Percentiles rank a stretch among this genome's conserved stretches.
phyloP scores from a whole-genome alignment of 2,113 vertebrate species.

The Petroica traversi region DNA sequence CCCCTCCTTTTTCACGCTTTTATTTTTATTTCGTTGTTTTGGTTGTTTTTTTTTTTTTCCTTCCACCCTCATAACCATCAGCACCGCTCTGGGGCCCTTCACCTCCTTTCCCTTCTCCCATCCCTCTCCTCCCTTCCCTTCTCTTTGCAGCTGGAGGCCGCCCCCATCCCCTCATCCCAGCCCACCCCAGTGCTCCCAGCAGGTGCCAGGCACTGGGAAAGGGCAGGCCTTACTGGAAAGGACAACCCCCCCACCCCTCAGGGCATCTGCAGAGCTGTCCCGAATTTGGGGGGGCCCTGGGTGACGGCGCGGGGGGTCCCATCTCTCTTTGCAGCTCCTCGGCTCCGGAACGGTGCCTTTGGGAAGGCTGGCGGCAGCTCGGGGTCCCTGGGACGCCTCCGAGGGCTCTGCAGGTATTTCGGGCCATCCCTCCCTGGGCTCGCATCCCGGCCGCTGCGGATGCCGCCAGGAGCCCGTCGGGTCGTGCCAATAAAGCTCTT shows the following conservation, averaged over 20 bases:
- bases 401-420: slow-evolving; percentile 38
- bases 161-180: background rate
- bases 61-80: background rate
- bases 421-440: background rate
- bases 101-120: background rate
- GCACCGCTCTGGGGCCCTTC: background rate
- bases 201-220: background rate
- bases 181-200: background rate
- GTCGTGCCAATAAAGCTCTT: slow-evolving; percentile 63
- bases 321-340: slow-evolving; percentile 39
- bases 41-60: accelerated
- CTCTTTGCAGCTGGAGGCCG: slow-evolving; percentile 19
- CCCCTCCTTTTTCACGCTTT: background rate
- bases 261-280: background rate
- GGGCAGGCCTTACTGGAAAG: background rate
- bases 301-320: background rate
- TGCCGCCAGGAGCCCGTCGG: background rate
- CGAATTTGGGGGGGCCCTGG: background rate
- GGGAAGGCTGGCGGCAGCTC: background rate
- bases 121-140: background rate
- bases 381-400: background rate
- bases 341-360: background rate
- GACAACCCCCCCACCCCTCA: background rate
- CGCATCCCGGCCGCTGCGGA: background rate
- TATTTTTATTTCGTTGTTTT: background rate